Evolutionary conservation across 2,797 vertebrate genomes (phyloP).

Genomic region (Prionace glauca): DNA sequence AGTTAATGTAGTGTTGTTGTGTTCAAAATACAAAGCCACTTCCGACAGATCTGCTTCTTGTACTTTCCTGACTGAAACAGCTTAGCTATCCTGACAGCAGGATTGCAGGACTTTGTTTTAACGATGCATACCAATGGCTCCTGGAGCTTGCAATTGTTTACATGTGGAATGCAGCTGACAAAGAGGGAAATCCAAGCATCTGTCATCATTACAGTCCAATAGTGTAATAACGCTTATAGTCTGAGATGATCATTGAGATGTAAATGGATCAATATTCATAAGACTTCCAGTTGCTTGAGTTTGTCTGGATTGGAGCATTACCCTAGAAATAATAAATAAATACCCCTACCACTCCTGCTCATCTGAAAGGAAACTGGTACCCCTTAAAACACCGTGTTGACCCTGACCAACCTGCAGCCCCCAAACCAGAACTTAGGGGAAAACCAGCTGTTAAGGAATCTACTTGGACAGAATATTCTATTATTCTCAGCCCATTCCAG

Average conservation of each 20-base stretch:
- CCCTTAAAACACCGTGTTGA: background rate
- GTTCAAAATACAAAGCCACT: background rate
- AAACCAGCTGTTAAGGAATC: background rate
- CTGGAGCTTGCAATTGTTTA: background rate
- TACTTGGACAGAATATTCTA: background rate
- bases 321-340: background rate
- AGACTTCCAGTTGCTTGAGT: background rate
- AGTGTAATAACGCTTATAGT: background rate
- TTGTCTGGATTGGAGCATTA: background rate
- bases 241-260: background rate
- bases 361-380: background rate
- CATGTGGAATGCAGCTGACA: background rate
- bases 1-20: background rate
- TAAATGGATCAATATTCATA: background rate
- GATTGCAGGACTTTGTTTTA: background rate
- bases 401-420: background rate
- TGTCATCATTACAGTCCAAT: background rate
- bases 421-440: background rate
- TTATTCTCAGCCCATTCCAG: background rate
- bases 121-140: background rate
- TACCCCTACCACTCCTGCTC: background rate
- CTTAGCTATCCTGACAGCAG: background rate
- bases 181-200: background rate
- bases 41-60: background rate
- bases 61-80: background rate